phyloP scores from a whole-genome alignment of 2,888 invertebrate genomes.

The Spodoptera littoralis region DNA sequence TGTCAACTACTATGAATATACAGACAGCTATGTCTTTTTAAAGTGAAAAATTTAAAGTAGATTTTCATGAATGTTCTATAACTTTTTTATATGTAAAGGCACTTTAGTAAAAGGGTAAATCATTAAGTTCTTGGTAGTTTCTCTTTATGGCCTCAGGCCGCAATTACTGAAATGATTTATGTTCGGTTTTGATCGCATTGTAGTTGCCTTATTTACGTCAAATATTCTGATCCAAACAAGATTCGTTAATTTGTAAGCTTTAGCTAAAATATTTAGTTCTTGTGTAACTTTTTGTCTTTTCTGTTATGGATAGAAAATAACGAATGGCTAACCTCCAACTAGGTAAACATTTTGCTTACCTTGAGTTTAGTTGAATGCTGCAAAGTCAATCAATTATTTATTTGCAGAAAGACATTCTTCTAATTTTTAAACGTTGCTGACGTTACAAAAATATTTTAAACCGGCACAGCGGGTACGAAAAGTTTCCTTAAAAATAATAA shows the following conservation, averaged over 20 bases:
- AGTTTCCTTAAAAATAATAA: conserved; percentile 58
- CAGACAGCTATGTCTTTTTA: conserved; percentile 10
- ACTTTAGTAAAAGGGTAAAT: conserved; percentile 18
- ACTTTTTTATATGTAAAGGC: conserved; percentile 7
- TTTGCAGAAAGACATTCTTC: conserved; percentile 8
- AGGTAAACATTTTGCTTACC: too few relatives aligned
- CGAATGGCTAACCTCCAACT: too few relatives aligned
- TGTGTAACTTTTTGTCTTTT: conserved; percentile 3
- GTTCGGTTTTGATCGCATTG: conserved; percentile 22
- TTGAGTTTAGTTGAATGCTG: neutral
- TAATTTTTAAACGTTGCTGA: conserved; percentile 35
- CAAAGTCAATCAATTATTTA: conserved; percentile 4
- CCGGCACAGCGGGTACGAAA: conserved; percentile 47
- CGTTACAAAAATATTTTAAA: conserved; percentile 29
- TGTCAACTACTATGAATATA: conserved; percentile 47
- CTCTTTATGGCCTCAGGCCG: conserved; percentile 19
- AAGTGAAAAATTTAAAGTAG: conserved; percentile 1
- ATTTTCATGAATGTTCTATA: conserved; percentile 12
- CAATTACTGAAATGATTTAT: conserved; percentile 34
- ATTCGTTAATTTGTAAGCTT: conserved; percentile 14
- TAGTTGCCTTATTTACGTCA: conserved; percentile 13
- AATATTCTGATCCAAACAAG: conserved; percentile 17
- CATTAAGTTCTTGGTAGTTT: conserved; percentile 5
- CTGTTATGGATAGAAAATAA: too few relatives aligned
- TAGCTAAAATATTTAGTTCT: conserved; percentile 1